Evolutionary conservation across 1,140 invertebrate species (phyloP), one percentile per base, ranked within the genome.

Genomic region (Calliphora vicina): DNA sequence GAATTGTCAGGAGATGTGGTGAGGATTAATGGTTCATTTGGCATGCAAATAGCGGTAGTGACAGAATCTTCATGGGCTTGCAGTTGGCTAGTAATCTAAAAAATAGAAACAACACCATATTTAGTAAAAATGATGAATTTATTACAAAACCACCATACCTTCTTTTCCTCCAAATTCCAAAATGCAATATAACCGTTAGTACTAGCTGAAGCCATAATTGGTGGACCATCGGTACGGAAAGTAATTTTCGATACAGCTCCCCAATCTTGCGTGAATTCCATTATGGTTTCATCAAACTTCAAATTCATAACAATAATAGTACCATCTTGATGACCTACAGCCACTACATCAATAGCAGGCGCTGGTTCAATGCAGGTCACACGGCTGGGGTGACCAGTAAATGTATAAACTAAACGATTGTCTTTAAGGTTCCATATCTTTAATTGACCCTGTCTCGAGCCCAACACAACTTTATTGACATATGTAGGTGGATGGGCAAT

Each of bases 1-100:
- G 97, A 96, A 91, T 99, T 99, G 89, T 99, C 98, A 4, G 95
- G 92, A 0, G 97, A 98, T 43, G 96, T 97, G 1, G 98, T 97
- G 2, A 99, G 93, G 87, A 99, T 92, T 0, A 99, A 89, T 0
- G 97, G 97, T 90, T 99, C 97, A 84, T 94, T 95, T 25, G 94
- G 94, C 17, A 99, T 91, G 91, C 95, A 99, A 83, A 95, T 92
- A 57, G 98, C 90, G 0, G 97, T 97, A 25, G 94, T 94, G 1
- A 99, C 94, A 50, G 93, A 86, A 17, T 92, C 92, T 81, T 92
- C 91, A 88, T 99, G 98, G 23, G 96, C 97, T 83, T 89, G 84
- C 27, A 89, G 8, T 76, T 90, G 89, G 1, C 87, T 86, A 9
- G 85, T 20, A 71, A 86, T 82, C 85, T 85, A 45, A 45, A 5